Evolutionary conservation across 2,797 vertebrate genomes (phyloP).

Genomic region (Erethizon dorsatum): DNA sequence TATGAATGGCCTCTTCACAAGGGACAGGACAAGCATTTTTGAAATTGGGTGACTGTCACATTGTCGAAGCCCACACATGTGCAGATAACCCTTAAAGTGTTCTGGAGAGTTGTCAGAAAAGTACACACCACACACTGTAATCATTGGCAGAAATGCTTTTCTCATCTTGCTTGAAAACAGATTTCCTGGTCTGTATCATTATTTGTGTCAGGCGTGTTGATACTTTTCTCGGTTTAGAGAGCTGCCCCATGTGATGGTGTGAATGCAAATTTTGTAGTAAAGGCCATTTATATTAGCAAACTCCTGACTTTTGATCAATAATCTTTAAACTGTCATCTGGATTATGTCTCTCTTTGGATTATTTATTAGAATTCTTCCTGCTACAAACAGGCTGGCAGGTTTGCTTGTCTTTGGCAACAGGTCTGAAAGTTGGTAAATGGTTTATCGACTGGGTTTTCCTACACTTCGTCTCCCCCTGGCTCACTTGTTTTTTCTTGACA

Average conservation of each 20-base stretch:
- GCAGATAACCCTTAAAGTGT: background rate
- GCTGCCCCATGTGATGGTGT: too few relatives aligned
- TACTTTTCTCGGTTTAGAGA: constrained; percentile 5
- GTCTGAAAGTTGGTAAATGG: constrained; percentile 61
- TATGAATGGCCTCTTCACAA: background rate
- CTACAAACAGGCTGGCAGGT: background rate
- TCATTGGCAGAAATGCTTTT: background rate
- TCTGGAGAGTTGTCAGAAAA: background rate
- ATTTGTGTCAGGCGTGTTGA: constrained; percentile 26
- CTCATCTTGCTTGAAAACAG: constrained; percentile 59
- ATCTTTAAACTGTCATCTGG: constrained; percentile 70
- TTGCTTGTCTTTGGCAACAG: constrained; percentile 4
- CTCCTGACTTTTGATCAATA: constrained; percentile 71
- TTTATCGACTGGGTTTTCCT: constrained; percentile 25
- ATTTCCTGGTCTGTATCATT: constrained; percentile 33
- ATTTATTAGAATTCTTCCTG: constrained; percentile 62
- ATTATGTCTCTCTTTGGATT: constrained; percentile 67
- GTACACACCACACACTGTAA: background rate
- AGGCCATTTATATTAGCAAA: constrained; percentile 41
- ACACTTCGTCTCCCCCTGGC: too few relatives aligned
- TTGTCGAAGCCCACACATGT: background rate
- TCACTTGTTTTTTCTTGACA: background rate
- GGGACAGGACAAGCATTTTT: background rate
- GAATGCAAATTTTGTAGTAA: constrained; percentile 64
- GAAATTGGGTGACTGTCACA: background rate